phyloP scores from a whole-genome alignment of 2,797 vertebrate species.

The Centropyge bicolor region DNA sequence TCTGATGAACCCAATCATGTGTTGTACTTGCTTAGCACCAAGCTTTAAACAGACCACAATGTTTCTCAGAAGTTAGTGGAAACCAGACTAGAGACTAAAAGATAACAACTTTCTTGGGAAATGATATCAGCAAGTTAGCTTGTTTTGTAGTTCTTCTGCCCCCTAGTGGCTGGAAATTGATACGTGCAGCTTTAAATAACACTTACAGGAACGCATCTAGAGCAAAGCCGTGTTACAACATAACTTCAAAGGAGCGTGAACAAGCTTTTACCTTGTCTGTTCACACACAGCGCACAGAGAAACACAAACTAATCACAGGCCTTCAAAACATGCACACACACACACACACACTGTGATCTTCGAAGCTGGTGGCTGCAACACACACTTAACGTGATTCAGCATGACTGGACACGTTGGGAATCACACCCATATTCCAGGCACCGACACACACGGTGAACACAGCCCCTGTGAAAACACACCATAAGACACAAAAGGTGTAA shows the following conservation, averaged over 20 bases:
- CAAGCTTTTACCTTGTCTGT: not conserved
- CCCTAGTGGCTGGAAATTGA: not conserved
- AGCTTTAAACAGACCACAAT: not conserved
- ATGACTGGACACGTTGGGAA: slow-evolving; percentile 55
- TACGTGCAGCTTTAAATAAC: not conserved
- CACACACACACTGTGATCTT: slow-evolving; percentile 11
- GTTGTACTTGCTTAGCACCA: not conserved
- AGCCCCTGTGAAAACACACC: slow-evolving; percentile 51
- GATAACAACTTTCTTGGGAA: not conserved
- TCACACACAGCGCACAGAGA: slow-evolving; percentile 8
- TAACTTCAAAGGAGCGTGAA: not conserved
- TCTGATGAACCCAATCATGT: not conserved
- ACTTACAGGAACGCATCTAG: not conserved
- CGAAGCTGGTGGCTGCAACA: slow-evolving; percentile 19
- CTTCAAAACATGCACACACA: not conserved
- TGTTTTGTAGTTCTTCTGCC: not conserved
- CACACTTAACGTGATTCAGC: slow-evolving; percentile 45
- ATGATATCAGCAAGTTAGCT: not conserved
- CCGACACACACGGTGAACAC: slow-evolving; percentile 37
- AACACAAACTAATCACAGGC: slow-evolving; percentile 7
- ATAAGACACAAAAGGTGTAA: slow-evolving; percentile 41
- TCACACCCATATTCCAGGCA: slow-evolving; percentile 67
- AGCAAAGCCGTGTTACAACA: not conserved
- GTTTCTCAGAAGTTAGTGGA: not conserved
- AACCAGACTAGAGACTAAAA: not conserved